Percentiles rank a stretch among this genome's conserved stretches.
Conservation (phyloP, 2,797 vertebrate species). For the Chromobotia macracanthus region DNA sequence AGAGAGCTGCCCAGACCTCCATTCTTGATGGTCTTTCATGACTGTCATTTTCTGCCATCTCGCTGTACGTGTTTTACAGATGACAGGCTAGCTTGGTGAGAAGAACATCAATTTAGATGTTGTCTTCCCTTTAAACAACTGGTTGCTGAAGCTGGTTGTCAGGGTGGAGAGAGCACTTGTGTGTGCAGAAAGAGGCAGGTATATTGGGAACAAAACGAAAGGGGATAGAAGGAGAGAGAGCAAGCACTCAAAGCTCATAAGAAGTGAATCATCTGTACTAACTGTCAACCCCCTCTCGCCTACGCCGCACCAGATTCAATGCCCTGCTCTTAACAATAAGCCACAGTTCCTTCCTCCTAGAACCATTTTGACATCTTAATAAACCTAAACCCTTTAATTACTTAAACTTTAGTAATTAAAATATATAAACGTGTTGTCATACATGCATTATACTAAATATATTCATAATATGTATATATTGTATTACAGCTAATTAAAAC, state of each 20-base stretch:
- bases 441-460: slow-evolving; percentile 26
- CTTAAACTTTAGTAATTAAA: slow-evolving; percentile 33
- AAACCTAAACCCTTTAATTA: slow-evolving; percentile 32
- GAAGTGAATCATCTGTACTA: slow-evolving; percentile 57
- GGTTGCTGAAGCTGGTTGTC: slow-evolving; percentile 61
- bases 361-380: slow-evolving; percentile 33
- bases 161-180: slow-evolving; percentile 55
- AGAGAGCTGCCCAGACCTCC: slow-evolving; percentile 43
- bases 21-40: slow-evolving; percentile 54
- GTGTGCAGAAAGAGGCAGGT: slow-evolving; percentile 54
- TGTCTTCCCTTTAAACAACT: slow-evolving; percentile 60
- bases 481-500: slow-evolving; percentile 34
- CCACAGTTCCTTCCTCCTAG: slow-evolving; percentile 28
- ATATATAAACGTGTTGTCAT: slow-evolving; percentile 41
- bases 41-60: slow-evolving; percentile 59
- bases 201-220: slow-evolving; percentile 28
- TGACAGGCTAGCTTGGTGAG: slow-evolving; percentile 51
- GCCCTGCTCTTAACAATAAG: slow-evolving; percentile 35
- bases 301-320: slow-evolving; percentile 48
- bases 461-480: slow-evolving; percentile 6
- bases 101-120: slow-evolving; percentile 61
- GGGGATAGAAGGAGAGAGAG: slow-evolving; percentile 19
- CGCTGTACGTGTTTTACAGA: slow-evolving; percentile 57
- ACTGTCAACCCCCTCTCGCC: slow-evolving; percentile 51
- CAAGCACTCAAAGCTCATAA: slow-evolving; percentile 49